Evolutionary conservation across 2,113 vertebrate species (phyloP).

Genomic region (Colaptes auratus): DNA sequence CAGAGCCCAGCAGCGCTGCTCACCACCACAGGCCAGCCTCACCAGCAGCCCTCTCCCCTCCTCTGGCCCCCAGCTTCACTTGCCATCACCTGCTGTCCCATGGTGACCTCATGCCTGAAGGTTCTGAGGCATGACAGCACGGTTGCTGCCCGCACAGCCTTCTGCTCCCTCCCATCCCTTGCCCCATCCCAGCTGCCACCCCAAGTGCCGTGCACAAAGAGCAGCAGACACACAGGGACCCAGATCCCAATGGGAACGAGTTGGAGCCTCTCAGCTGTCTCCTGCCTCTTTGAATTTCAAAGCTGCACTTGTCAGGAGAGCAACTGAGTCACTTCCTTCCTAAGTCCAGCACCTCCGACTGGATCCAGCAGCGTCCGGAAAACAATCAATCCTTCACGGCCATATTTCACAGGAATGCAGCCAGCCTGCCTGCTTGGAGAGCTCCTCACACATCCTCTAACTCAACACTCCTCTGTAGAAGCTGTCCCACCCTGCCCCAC

Average conservation of each 20-base stretch:
- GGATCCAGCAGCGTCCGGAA: conserved; percentile 52
- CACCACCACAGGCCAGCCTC: accelerated
- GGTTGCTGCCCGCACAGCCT: neutral
- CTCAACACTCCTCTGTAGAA: neutral
- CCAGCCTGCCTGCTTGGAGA: neutral
- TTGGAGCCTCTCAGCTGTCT: conserved; percentile 35
- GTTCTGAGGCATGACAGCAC: accelerated
- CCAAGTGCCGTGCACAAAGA: neutral
- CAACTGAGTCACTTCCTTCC: conserved; percentile 74
- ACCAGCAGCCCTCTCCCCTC: neutral
- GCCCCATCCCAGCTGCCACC: neutral
- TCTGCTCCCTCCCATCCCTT: neutral
- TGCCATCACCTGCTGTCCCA: neutral
- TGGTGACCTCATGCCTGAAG: accelerated
- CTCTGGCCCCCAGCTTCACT: accelerated
- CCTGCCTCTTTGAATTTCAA: conserved; percentile 37
- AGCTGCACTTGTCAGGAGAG: conserved; percentile 66
- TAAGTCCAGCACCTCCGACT: conserved; percentile 10
- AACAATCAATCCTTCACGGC: conserved; percentile 67
- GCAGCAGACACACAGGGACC: neutral
- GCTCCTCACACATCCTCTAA: neutral
- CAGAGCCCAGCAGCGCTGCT: neutral
- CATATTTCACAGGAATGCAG: conserved; percentile 47
- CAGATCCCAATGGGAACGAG: neutral
- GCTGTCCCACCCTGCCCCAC: neutral